Evolutionary conservation across 2,888 invertebrate species (phyloP), one percentile per base, ranked within the genome.

Genomic region (Ariolimax columbianus): DNA sequence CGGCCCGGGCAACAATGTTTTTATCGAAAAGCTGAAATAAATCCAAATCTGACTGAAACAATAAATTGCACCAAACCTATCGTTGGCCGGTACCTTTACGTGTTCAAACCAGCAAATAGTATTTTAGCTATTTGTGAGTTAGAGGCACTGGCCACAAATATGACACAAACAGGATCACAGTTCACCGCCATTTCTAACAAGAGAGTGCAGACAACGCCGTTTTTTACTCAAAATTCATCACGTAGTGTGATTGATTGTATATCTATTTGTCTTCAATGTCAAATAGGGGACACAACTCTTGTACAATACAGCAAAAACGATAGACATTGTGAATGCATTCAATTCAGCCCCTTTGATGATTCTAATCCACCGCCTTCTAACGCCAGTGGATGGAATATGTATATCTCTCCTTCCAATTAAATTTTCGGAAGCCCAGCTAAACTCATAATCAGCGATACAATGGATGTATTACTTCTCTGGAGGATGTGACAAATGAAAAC

Each of bases 121-220:
- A 6, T 2, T 14, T 59, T 77, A 36, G 33, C 77, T 4, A 77
- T 77, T 26, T 77, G 77, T 23, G 77, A 77, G 36, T 43, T 77
- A 23, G 55, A 77, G 36, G 77, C 33, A 6, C 1, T 75, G 14
- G 75, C 51, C 19, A 75, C 75, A 51, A 19, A 72, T 40, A 23
- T 72, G 3, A 6, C 72, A 26, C 72, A 70, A 36, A 47, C 47
- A 47, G 9, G 33, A 14, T 11, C 19, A 6, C 70, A 40, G 38
- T 38, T 72, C 40, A 19, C 38, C 7, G 17, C 40, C 6, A 1
- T 72, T 1, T 30, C 72, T 17, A 40, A 72, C 72, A 72, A 40
- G 19, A 40, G 26, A 23, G 4, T 40, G 26, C 38, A 38, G 26
- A 6, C 40, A 23, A 40, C 1, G 0, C 72, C 72, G 4, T 72